Evolutionary conservation across 1,140 invertebrate species (phyloP), one percentile per base, ranked within the genome.

Genomic region (Drosophila malerkotliana): DNA sequence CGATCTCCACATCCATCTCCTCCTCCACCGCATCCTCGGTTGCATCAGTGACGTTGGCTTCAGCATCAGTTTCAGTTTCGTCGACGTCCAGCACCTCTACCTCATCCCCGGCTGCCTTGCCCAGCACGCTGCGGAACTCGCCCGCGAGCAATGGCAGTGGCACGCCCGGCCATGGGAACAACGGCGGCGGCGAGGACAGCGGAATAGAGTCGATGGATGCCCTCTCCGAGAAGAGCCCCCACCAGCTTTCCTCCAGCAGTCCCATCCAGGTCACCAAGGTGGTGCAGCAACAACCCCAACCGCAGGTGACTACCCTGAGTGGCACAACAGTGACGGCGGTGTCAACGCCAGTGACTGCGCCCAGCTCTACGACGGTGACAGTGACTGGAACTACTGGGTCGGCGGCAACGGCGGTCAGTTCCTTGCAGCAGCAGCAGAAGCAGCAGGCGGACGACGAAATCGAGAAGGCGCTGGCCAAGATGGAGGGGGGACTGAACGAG

Each of bases 171-270:
- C 89, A 91, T 9, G 83, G 82, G 4, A 90, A 91, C 28, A 91
- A 90, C 47, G 93, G 93, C 21, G 94, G 94, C 64, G 97, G 97
- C 18, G 97, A 98, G 91, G 97, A 98, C 92, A 97, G 97, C 41
- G 97, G 97, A 2, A 98, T 98, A 15, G 97, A 98, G 90, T 97
- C 96, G 4, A 97, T 98, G 97, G 97, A 98, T 88, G 97, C 97
- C 2, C 91, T 98, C 3, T 97, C 97, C 21, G 97, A 98, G 84
- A 98, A 98, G 90, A 97, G 96, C 72, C 97, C 97, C 3, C 97
- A 97, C 90, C 97, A 98, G 90, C 95, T 94, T 30, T 93, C 93
- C 57, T 94, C 94, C 28, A 83, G 88, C 57, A 90, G 79, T 69
- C 88, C 88, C n/a, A 77, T 79, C 12, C 89, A 91, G 48, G 53